Evolutionary conservation across 1,140 invertebrate genomes (phyloP), one percentile per base, ranked within the genome.

Genomic region (Hyphantria cunea): DNA sequence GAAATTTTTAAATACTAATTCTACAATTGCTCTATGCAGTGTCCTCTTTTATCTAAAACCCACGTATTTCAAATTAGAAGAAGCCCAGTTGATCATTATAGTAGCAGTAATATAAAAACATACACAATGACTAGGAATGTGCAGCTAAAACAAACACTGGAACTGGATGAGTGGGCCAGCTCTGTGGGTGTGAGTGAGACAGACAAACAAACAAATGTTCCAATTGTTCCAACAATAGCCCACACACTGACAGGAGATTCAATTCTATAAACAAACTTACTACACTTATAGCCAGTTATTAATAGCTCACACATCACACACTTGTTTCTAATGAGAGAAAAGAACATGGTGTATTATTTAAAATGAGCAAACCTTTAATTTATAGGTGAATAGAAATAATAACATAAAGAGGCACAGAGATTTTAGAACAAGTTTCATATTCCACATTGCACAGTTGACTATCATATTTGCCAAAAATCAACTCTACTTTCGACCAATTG

Each of bases 181-280:
- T 25, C 17, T 39, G 37, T 39, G n/a, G 37, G 9, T 39, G 37
- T 7, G 37, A 9, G 8, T 9, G 37, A n/a, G 37, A 9, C n/a
- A 39, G 64, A 60, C 66, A 68, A 48, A 15, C 12, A 37, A 74
- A 71, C 48, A 63, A 52, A 62, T 34, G 64, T 64, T 68, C 68
- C 72, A 72, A 66, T 68, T 64, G 67, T 61, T 31, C 53, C 50
- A 64, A 66, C 59, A 69, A 73, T 70, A 70, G 61, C 56, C 7
- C 62, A 39, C 37, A 39, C n/a, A 3, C 37, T n/a, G n/a, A 39
- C 37, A 3, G 2, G 37, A 5, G 17, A 39, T 39, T 2, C 62
- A n/a, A 37, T 32, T 53, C 47, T 58, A 6, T 37, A 56, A 56
- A 56, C 54, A 56, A 56, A 55, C 25, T 13, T 4, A 44, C 6